Evolutionary conservation across 2,888 invertebrate species (phyloP), one percentile per base, ranked within the genome.

Genomic region (Abrostola tripartita): DNA sequence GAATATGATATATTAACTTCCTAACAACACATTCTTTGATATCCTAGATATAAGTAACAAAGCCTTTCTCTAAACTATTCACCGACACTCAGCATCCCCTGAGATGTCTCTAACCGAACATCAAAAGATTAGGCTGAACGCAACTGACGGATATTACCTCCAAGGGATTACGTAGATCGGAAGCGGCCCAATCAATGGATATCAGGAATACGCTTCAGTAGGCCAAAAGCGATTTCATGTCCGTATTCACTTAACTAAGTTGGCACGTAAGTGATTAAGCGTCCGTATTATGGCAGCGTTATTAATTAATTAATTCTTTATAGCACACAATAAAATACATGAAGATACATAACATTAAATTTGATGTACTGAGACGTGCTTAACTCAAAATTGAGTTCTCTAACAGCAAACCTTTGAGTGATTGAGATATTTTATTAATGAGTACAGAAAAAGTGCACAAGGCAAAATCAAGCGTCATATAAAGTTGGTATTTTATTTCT

Each of bases 61-160:
- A 47, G 6, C 9, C 35, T 53, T 40, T 12, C 10, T 11, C 11
- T 38, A 24, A 62, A 58, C 58, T 37, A 14, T 54, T 44, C 11
- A 40, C 12, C 41, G 1, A 42, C 35, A 62, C 5, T 41, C 5
- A 12, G 42, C 8, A 12, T 10, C 7, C 47, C 52, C 36, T 49
- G 52, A 59, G 24, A 8, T 47, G 35, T 49, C 49, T 11, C 8
- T 41, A 35, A 5, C 37, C n/a, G 12, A 7, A 47, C 57, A 57
- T 62, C 53, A 62, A 73, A 72, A 60, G 61, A 72, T 62, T 41
- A 59, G n/a, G 11, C 37, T 60, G 41, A 61, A 61, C 44, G n/a
- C 38, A 44, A 66, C 61, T 35, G 59, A 52, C 56, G 42, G 74
- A 54, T 72, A 72, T 72, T 66, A 65, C 68, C 35, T 66, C 47